Percentiles rank a stretch among this genome's conserved stretches.
phyloP scores from a whole-genome alignment of 1,140 invertebrate genomes.

The Triops cancriformis region DNA sequence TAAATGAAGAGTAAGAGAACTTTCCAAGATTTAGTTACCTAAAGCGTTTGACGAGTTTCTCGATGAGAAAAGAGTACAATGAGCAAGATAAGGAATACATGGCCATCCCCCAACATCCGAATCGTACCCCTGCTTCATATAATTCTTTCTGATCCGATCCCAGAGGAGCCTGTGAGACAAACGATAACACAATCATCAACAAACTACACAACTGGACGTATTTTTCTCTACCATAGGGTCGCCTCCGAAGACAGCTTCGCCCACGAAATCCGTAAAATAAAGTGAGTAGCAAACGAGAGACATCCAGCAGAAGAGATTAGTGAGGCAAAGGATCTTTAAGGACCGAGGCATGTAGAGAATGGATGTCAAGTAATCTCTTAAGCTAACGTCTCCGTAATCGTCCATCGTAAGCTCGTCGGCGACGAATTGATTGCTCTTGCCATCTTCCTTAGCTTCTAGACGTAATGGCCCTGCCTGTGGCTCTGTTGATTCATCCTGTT shows the following conservation, averaged over 20 bases:
- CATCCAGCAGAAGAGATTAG: slow-evolving; percentile 97
- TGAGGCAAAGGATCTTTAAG: slow-evolving; percentile 75
- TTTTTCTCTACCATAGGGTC: slow-evolving; percentile 58
- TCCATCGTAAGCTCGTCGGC: neutral
- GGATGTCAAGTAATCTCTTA: slow-evolving; percentile 69
- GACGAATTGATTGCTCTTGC: slow-evolving; percentile 1
- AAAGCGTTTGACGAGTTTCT: slow-evolving; percentile 72
- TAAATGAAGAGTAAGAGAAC: no score
- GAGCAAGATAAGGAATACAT: slow-evolving; percentile 92
- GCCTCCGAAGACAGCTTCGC: slow-evolving; percentile 87
- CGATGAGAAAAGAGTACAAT: slow-evolving; percentile 81
- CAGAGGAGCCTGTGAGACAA: slow-evolving; percentile 53
- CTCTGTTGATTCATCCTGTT: neutral
- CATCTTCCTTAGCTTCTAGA: slow-evolving; percentile 17
- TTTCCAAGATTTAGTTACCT: slow-evolving; percentile 47
- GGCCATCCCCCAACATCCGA: slow-evolving; percentile 94
- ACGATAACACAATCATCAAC: slow-evolving; percentile 28
- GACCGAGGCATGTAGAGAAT: slow-evolving; percentile 83
- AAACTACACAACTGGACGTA: neutral
- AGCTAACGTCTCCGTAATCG: slow-evolving; percentile 29
- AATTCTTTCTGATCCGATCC: slow-evolving; percentile 49
- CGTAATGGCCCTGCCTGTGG: neutral
- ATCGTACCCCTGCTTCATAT: slow-evolving; percentile 85
- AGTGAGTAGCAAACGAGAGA: slow-evolving; percentile 92
- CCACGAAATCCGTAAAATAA: slow-evolving; percentile 96